These are phyloP conservation scores for Diabrotica virgifera DNA, from an alignment of 1,140 invertebrate species.

Conservation along the genomic window DNA sequence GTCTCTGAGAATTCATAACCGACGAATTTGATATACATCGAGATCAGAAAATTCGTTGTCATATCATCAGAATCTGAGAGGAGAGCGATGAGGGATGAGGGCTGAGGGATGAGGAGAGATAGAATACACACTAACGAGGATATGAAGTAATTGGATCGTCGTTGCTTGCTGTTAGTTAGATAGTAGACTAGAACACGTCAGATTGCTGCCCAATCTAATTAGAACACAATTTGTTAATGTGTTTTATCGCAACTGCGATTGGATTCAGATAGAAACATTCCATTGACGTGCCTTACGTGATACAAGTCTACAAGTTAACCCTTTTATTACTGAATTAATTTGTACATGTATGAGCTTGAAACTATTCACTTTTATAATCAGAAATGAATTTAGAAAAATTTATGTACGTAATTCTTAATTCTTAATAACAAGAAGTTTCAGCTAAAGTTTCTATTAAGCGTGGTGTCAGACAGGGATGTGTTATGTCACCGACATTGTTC, in stretches of 20 bases:
- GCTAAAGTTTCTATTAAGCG: too few relatives aligned
- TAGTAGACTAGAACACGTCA: slow-evolving; percentile 38
- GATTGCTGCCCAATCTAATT: slow-evolving; percentile 49
- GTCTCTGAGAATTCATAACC: neutral
- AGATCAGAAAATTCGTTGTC: slow-evolving; percentile 20
- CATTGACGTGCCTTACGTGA: slow-evolving; percentile 4
- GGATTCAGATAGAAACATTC: slow-evolving; percentile 32
- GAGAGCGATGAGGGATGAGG: neutral
- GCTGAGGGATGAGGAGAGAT: neutral
- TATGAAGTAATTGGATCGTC: slow-evolving; percentile 37
- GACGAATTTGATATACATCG: neutral
- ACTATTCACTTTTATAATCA: too few relatives aligned
- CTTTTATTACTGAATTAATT: too few relatives aligned
- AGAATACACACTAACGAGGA: slow-evolving; percentile 21
- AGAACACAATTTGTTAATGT: slow-evolving; percentile 49
- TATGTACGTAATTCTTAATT: too few relatives aligned
- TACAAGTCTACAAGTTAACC: too few relatives aligned
- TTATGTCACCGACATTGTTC: too few relatives aligned
- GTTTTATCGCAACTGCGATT: slow-evolving; percentile 47
- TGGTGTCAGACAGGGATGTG: too few relatives aligned
- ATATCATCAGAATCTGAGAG: slow-evolving; percentile 6
- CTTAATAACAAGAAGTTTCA: too few relatives aligned
- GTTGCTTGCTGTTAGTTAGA: slow-evolving; percentile 41
- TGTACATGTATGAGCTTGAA: too few relatives aligned
- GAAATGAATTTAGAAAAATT: too few relatives aligned